Base-by-base conservation (phyloP, 2,113 vertebrate species). In the Pandion haliaetus region DNA sequence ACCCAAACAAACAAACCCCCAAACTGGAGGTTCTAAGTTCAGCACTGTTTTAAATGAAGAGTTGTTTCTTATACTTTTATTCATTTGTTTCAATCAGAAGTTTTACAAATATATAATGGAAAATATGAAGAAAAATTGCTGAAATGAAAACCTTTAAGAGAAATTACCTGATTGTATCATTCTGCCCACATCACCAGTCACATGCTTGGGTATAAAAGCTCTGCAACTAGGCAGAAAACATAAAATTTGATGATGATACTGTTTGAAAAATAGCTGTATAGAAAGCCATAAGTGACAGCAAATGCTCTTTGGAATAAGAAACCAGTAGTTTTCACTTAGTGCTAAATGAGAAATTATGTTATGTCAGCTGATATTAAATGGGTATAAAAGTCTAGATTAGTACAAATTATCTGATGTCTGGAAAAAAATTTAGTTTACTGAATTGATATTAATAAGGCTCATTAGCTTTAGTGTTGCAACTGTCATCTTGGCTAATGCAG, bases 251-350 rank as follows among this genome's bases (percentile, higher is more conserved):
- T 81, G 17, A 73, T 82, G 63, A 47, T 88, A 29, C n/a, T n/a
- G n/a, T 82, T 80, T 93, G 91, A 87, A 94, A 91, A 84, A 86
- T 54, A 62, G 23, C 72, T 82, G 54, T 79, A 44, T 82, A 57
- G 86, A 86, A 88, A 26, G 1, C 4, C 3, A 0, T 82, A 85
- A 70, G 17, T 93, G 94, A 84, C 80, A 93, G 61, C 32, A 93
- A 84, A 95, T 91, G 31, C 61, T 92, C 52, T 90, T 92, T 84
- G 88, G 52, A 93, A 82, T 93, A 92, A 92, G 83, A 94, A 97
- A 87, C 8, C 72, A 76, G 83, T 93, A 76, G 73, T 89, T 95
- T 95, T 94, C 86, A 95, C 82, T 97, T 96, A 91, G 28, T 17
- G 28, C 66, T 94, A 93, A 96, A 93, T 95, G 78, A 94, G 40